phyloP scores from a whole-genome alignment of 1,140 invertebrate genomes.

The Drosophila serrata region DNA sequence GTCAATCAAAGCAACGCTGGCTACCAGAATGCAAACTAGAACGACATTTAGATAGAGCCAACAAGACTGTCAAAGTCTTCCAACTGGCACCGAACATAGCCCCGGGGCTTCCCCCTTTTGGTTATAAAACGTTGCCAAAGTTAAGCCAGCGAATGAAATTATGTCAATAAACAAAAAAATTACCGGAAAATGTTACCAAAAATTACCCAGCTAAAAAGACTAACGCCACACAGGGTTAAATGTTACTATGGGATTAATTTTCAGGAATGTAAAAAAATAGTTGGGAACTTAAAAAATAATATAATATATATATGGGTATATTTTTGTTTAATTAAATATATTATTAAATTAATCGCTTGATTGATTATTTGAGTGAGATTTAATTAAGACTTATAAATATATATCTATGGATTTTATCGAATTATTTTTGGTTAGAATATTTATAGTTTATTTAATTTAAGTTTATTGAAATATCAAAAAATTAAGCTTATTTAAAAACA shows the following conservation, averaged over 20 bases:
- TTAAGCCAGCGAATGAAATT: conserved; percentile 27
- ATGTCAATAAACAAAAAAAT: conserved; percentile 46
- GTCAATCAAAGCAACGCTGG: conserved; percentile 63
- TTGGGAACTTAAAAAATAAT: too few relatives aligned
- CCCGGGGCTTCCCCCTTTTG: background rate
- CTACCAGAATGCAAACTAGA: conserved; percentile 35
- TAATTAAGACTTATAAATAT: too few relatives aligned
- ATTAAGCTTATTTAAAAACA: too few relatives aligned
- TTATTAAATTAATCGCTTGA: background rate
- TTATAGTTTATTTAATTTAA: too few relatives aligned
- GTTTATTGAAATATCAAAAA: too few relatives aligned
- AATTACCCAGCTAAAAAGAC: conserved; percentile 4
- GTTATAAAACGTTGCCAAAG: conserved; percentile 18
- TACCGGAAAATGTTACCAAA: conserved; percentile 21
- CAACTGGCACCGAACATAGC: conserved; percentile 28
- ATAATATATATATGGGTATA: too few relatives aligned
- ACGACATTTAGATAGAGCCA: conserved; percentile 52
- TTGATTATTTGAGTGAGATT: background rate
- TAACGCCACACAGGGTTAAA: conserved; percentile 4
- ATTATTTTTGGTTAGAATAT: too few relatives aligned
- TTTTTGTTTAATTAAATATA: background rate
- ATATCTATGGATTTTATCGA: too few relatives aligned
- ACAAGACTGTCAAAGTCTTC: conserved; percentile 56
- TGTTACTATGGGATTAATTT: background rate
- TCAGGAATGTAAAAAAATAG: background rate